Base-by-base conservation (phyloP, 1,140 invertebrate species). In the Drosophila malerkotliana region DNA sequence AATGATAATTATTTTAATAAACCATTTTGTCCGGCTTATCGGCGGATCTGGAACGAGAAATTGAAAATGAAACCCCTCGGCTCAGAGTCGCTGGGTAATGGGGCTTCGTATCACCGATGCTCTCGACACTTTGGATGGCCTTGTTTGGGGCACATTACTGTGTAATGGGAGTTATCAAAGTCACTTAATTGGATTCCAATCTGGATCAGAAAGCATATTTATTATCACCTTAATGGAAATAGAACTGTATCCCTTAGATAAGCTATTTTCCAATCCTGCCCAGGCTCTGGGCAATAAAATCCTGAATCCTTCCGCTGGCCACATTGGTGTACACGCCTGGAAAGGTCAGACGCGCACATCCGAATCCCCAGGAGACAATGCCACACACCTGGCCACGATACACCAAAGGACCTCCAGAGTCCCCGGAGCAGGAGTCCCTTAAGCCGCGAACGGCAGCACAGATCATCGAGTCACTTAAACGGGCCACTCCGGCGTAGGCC, bases 321-420 rank as follows among this genome's bases (percentile, higher is more conserved):
- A 97, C 94, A 69, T 94, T 94, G 0, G 96, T 96, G 83, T 97
- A 97, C 0, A 97, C 96, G 10, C 96, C 96, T 2, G 96, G 96
- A 87, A 94, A 95, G 2, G 93, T 92, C 0, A 93, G 85, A 39
- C 94, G 92, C 0, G 94, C 96, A 85, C 96, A 97, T 6, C 90
- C 90, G 14, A 91, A 85, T 49, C 90, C 90, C 90, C 90, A 91
- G 2, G 95, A 96, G 0, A 95, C 94, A 51, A 96, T 93, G 34
- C 96, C 96, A 30, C 94, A 92, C 1, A 94, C 83, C 45, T 91
- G 80, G 2, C 92, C 92, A 12, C 93, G 84, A 32, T 92, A 85
- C 0, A 94, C 93, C 3, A 95, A 74, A 4, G 95, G 95, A 14
- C 95, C 94, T 28, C 95, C 95, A 4, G 94, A 95, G 79, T 95